Percentiles rank a stretch among this genome's conserved stretches.
Evolutionary conservation across 2,797 vertebrate genomes (phyloP).

Genomic region (Carcharodon carcharias): DNA sequence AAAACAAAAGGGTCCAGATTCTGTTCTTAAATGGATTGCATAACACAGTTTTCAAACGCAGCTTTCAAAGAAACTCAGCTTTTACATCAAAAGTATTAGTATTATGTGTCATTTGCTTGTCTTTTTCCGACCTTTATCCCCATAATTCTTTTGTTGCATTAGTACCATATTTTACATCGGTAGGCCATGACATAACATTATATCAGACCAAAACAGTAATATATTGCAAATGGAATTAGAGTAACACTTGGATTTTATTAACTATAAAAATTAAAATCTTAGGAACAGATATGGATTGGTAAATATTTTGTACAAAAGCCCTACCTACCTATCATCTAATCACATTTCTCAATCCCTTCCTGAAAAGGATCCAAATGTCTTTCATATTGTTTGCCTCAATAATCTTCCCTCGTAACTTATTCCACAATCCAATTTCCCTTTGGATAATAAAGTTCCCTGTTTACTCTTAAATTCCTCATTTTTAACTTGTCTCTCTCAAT

Average conservation of each 20-base stretch:
- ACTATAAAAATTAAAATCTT: too few relatives aligned
- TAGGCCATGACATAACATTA: background rate
- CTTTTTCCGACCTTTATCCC: background rate
- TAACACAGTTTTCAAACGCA: background rate
- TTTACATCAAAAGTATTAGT: background rate
- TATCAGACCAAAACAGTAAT: too few relatives aligned
- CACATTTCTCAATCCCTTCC: too few relatives aligned
- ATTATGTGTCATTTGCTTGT: background rate
- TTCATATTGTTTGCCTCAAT: too few relatives aligned
- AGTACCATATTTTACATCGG: background rate
- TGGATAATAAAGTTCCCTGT: too few relatives aligned
- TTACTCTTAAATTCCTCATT: background rate
- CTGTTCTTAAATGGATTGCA: background rate
- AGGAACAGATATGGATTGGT: too few relatives aligned
- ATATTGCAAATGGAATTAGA: too few relatives aligned
- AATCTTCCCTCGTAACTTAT: too few relatives aligned
- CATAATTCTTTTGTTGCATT: background rate
- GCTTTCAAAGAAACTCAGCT: background rate
- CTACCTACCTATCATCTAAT: background rate
- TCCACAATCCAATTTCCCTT: too few relatives aligned
- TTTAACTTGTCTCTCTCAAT: background rate
- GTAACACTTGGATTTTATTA: too few relatives aligned
- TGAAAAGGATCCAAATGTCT: too few relatives aligned
- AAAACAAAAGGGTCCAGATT: background rate
- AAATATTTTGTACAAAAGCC: background rate